Conservation (phyloP, 2,113 vertebrate species). For the Petrocephalus zakoni region DNA sequence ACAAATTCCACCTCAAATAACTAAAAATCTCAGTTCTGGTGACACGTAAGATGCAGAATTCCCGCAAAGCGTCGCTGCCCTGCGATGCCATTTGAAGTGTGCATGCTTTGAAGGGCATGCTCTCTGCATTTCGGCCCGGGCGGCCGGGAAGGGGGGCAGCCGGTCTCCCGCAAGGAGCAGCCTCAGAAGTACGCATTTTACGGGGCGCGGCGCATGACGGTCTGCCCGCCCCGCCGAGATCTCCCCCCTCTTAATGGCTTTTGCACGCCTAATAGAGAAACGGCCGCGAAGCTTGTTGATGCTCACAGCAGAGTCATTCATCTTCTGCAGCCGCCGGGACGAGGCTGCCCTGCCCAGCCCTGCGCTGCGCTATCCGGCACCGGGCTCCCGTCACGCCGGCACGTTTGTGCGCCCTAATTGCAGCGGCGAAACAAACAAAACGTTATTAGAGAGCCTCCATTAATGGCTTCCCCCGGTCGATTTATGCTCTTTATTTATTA, state of each 20-base stretch:
- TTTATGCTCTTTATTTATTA: not conserved
- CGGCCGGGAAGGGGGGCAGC: not conserved
- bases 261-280: constrained; percentile 47
- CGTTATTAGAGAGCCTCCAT: not conserved
- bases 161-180: not conserved
- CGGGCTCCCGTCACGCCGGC: not conserved
- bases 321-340: constrained; percentile 25
- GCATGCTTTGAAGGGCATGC: constrained; percentile 40
- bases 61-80: constrained; percentile 39
- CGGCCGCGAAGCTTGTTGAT: constrained; percentile 42
- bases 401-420: constrained; percentile 8
- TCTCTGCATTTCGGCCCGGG: not conserved
- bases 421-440: not conserved
- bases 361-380: not conserved
- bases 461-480: not conserved
- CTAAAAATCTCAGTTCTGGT: constrained; percentile 12
- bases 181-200: not conserved
- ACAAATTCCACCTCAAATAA: not conserved
- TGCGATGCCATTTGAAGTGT: constrained; percentile 40
- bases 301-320: constrained; percentile 25
- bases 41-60: constrained; percentile 23
- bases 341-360: not conserved
- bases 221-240: constrained; percentile 38
- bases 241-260: constrained; percentile 47
- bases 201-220: not conserved